Base-by-base conservation (phyloP, 2,888 invertebrate genomes). In the Eilema griseolum region DNA sequence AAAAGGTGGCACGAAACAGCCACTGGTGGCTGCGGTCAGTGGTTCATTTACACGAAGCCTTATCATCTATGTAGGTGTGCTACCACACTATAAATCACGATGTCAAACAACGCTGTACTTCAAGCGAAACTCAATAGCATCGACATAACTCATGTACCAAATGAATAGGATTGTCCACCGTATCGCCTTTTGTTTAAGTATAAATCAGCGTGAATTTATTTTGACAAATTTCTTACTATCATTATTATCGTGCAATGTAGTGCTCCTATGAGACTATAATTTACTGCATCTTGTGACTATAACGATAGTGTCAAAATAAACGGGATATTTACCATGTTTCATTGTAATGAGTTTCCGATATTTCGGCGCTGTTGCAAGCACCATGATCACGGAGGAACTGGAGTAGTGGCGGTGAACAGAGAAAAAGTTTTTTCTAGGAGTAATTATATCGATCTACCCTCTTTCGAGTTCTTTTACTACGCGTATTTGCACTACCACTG, bases 71-170 rank as follows among this genome's bases (percentile, higher is more conserved):
- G n/a, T n/a, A 52, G 20, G 52, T 52, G 20, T 20, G 20, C 5
- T 46, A 59, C 33, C 20, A 61, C n/a, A n/a, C 61, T n/a, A 61
- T n/a, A 61, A 31, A 61, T 61, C 61, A 61, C 61, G n/a, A 31
- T 33, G 16, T 31, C 28, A 11, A 20, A 31, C 31, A 33, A 31
- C 28, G 10, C 52, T 52, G 52, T 52, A 52, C 52, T 20, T 20
- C 46, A 7, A 46, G 46, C 46, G 20, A 46, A 46, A 46, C 46
- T 20, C 46, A 46, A 52, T 52, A 7, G n/a, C 46, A 41, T 41
- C 56, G 12, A 24, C 57, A 59, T 31, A 28, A 61, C 61, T n/a
- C 61, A 61, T 31, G 24, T 61, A 10, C 14, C 41, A 41, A 41
- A 41, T 3, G 14, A 41, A 16, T 14, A 16, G 52, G 52, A 52